phyloP scores from a whole-genome alignment of 92 coral and sea anemone species.

The Umimayanthus chanpuru region DNA sequence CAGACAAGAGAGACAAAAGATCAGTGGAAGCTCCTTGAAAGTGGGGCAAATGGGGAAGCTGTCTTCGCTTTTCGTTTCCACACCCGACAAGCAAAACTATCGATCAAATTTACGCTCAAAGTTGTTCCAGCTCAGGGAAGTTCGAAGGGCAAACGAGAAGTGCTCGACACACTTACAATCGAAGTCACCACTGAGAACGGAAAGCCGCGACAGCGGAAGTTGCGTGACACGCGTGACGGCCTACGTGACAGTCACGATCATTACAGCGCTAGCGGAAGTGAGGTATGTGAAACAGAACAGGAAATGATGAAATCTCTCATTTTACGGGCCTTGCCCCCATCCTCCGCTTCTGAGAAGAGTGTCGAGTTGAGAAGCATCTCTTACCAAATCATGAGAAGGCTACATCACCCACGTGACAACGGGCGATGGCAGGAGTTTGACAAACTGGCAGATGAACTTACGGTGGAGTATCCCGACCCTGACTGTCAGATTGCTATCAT shows the following conservation, averaged over 20 bases:
- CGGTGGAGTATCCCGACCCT: slow-evolving; percentile 17
- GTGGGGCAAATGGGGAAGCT: slow-evolving; percentile 28
- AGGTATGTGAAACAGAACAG: slow-evolving; percentile 25
- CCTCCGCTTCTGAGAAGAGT: slow-evolving; percentile 29
- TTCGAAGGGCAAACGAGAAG: slow-evolving; percentile 41
- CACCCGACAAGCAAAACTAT: slow-evolving; percentile 38
- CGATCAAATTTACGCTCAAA: slow-evolving; percentile 35
- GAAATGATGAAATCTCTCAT: neutral
- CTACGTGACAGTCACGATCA: neutral
- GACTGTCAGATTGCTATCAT: slow-evolving; percentile 61
- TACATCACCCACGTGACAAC: slow-evolving; percentile 71
- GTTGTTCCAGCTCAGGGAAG: slow-evolving; percentile 27
- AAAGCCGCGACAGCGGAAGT: neutral
- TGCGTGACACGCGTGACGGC: neutral
- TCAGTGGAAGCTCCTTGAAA: slow-evolving; percentile 38
- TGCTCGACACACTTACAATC: slow-evolving; percentile 36
- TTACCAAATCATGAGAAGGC: slow-evolving; percentile 57
- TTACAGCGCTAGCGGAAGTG: slow-evolving; percentile 46
- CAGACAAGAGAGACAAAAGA: neutral
- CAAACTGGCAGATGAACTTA: slow-evolving; percentile 16
- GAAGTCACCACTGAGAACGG: slow-evolving; percentile 39
- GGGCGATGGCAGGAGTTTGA: slow-evolving; percentile 66
- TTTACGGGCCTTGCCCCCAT: neutral
- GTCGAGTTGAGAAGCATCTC: slow-evolving; percentile 24
- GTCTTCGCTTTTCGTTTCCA: slow-evolving; percentile 52